Conservation (phyloP, 1,140 invertebrate species). For the Cotesia vestalis region DNA sequence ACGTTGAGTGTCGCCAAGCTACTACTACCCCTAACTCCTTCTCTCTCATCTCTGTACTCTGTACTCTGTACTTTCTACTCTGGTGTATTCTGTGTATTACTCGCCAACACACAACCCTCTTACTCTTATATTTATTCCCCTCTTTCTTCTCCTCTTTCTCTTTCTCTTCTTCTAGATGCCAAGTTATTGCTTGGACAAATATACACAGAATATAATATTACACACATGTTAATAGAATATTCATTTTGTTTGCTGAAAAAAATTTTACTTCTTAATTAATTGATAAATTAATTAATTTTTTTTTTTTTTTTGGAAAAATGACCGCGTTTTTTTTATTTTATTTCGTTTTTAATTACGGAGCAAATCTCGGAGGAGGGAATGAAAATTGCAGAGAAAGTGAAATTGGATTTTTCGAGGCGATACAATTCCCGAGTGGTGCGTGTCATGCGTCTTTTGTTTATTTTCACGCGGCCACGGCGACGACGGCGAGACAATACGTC, state of each 20-base stretch:
- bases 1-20: constrained; percentile 66
- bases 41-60: constrained; percentile 33
- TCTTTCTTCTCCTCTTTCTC: constrained; percentile 25
- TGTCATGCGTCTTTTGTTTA: constrained; percentile 28
- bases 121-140: constrained; percentile 24
- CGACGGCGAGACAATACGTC: not conserved
- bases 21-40: constrained; percentile 51
- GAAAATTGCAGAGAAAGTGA: too few species aligned
- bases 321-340: too few species aligned
- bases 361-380: too few species aligned
- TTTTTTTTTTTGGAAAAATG: too few species aligned
- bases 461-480: not conserved
- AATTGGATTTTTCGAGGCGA: constrained; percentile 6
- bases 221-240: too few species aligned
- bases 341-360: too few species aligned
- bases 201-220: constrained; percentile 35
- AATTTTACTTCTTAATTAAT: too few species aligned
- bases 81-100: constrained; percentile 43
- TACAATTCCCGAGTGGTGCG: not conserved
- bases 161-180: constrained; percentile 26
- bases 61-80: constrained; percentile 29
- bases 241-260: too few species aligned
- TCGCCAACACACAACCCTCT: constrained; percentile 32
- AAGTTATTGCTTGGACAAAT: constrained; percentile 59
- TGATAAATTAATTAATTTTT: too few species aligned